Base-by-base conservation (phyloP, 2,113 vertebrate genomes). In the Colius striatus region DNA sequence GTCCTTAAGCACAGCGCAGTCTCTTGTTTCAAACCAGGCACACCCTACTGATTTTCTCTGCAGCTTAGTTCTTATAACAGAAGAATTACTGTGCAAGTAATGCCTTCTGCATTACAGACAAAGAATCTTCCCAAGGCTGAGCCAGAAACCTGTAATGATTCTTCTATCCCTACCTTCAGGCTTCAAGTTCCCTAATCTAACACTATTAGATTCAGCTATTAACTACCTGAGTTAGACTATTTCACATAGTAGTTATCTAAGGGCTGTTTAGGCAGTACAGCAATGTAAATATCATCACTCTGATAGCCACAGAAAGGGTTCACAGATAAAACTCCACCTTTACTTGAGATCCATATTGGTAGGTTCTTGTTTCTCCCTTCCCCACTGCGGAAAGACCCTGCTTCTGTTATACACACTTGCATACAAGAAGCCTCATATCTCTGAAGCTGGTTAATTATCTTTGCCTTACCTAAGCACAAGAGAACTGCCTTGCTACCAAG, bases 381-480 rank as follows among this genome's bases (percentile, higher is more conserved):
- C 29, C 13, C 13, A 48, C 20, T 55, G 34, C 38, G 48, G 34
- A 7, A 45, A 81, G 7, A 30, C 58, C 1, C 19, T 32, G 4
- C 10, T 43, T 70, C 27, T 71, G 10, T 57, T 27, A 45, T 5
- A 70, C 17, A 34, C 4, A 12, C 5, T 25, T 5, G 0, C 12
- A 38, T 3, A 38, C 18, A 32, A 79, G 65, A 57, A 36, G 1
- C 6, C 13, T 21, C 3, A 6, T 1, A 1, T 27, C 18, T 66
- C 63, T 45, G 22, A 61, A 70, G 23, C 3, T 22, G 6, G 6
- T 47, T 78, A 3, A 12, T 1, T 48, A 4, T 32, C 4, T 82
- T 86, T 90, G 68, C 13, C 47, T 27, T 16, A 30, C 21, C 20
- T 5, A 18, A 86, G 36, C 11, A 53, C 15, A 63, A 53, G 20